These are phyloP conservation scores for Aythya baeri DNA, from an alignment of 2,113 vertebrate genomes.

Conservation along the genomic window DNA sequence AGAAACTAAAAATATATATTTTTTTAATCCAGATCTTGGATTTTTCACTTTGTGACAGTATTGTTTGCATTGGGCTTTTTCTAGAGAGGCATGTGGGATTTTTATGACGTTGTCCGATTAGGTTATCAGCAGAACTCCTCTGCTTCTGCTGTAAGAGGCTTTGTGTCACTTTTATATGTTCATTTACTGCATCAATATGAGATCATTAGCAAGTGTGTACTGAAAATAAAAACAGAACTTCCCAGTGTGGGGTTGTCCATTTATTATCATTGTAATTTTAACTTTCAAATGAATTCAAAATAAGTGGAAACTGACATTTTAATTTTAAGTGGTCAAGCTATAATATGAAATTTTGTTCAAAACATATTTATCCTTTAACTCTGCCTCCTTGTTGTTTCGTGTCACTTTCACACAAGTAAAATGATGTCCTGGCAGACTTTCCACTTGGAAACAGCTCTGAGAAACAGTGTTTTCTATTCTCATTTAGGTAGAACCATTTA, in stretches of 20 bases:
- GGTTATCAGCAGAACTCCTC: background rate
- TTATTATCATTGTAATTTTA: background rate
- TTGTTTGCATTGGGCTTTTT: background rate
- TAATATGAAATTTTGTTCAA: background rate
- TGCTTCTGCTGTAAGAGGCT: background rate
- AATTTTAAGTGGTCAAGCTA: background rate
- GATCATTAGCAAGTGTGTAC: background rate
- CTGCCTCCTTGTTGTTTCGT: background rate
- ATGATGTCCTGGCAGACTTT: background rate
- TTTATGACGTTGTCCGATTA: background rate
- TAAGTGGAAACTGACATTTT: background rate
- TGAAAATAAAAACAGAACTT: background rate
- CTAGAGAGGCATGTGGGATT: background rate
- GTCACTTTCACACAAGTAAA: background rate
- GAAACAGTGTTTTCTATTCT: background rate
- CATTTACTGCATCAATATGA: background rate
- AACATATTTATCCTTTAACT: background rate
- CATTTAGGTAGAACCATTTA: background rate
- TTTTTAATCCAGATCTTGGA: background rate
- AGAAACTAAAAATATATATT: background rate
- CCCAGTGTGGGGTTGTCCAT: background rate
- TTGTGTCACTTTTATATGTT: background rate
- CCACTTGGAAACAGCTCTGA: background rate
- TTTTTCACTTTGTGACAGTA: background rate
- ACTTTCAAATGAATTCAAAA: background rate